Percentiles rank a stretch among this genome's conserved stretches.
phyloP scores from a whole-genome alignment of 2,888 invertebrate species.

The Danaus chrysippus region DNA sequence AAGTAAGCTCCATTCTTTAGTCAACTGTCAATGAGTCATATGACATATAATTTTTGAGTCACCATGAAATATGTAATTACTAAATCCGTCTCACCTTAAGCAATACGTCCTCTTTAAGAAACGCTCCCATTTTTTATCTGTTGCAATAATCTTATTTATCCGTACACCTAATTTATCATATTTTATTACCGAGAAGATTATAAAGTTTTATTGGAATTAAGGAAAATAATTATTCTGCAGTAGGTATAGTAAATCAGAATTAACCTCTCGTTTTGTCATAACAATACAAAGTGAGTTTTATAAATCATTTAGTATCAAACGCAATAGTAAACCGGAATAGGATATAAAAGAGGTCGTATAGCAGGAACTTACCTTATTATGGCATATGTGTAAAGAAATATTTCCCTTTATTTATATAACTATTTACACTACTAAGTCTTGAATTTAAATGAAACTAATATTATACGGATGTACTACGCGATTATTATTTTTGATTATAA shows the following conservation, averaged over 20 bases:
- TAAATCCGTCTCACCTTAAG: conserved; percentile 15
- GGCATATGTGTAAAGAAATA: conserved; percentile 1
- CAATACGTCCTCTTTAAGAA: conserved; percentile 11
- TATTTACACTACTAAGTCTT: not conserved
- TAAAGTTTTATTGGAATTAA: no score
- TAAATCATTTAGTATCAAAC: not conserved
- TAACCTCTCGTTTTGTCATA: no score
- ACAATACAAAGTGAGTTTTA: not conserved
- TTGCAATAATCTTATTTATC: not conserved
- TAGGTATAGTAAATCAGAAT: no score
- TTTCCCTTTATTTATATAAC: not conserved
- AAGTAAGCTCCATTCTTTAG: not conserved
- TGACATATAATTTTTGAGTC: not conserved
- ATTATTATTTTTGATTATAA: no score
- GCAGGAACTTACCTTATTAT: conserved; percentile 28
- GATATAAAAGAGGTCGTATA: conserved; percentile 40
- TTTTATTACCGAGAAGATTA: no score
- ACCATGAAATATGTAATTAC: not conserved
- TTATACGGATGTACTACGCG: no score
- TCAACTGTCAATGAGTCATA: not conserved
- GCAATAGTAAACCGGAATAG: conserved; percentile 45
- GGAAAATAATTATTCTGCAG: no score
- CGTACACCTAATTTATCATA: no score
- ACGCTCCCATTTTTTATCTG: conserved; percentile 12
- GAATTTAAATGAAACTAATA: no score